Conservation (phyloP, 2,888 invertebrate genomes). For the Tipula vernalis region DNA sequence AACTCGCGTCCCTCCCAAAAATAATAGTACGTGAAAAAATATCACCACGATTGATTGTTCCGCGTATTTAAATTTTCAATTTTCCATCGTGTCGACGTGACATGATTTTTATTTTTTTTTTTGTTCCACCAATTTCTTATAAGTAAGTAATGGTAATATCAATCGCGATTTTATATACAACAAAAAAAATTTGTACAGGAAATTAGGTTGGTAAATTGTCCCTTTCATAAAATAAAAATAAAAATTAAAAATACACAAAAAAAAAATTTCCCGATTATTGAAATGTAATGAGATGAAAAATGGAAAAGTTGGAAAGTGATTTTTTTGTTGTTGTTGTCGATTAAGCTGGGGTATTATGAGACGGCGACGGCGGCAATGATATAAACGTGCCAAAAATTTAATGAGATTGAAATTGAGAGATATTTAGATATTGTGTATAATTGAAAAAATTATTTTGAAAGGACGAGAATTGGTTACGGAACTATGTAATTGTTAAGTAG, state of each 20-base stretch:
- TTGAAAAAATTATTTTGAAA: neutral
- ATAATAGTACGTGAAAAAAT: neutral
- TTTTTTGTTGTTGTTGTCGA: neutral
- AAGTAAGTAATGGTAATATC: neutral
- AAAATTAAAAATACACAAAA: neutral
- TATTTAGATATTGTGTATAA: neutral
- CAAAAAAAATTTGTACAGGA: neutral
- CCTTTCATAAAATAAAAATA: neutral
- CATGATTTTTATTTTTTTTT: neutral
- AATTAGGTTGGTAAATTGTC: neutral
- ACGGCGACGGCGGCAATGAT: neutral
- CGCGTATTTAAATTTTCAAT: neutral
- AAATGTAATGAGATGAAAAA: conserved; percentile 4
- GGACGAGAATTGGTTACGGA: neutral
- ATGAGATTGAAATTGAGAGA: neutral
- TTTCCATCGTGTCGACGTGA: neutral
- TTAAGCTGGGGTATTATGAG: neutral
- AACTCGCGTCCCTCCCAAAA: neutral
- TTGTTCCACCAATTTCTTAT: neutral
- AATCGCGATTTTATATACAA: neutral
- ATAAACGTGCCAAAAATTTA: neutral
- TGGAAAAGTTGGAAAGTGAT: neutral
- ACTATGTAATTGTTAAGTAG: neutral
- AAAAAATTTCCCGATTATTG: neutral
- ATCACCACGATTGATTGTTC: conserved; percentile 4